Percentiles rank a stretch among this genome's conserved stretches.
Conservation (phyloP, 2,113 vertebrate species). For the Xiphorhynchus elegans region DNA sequence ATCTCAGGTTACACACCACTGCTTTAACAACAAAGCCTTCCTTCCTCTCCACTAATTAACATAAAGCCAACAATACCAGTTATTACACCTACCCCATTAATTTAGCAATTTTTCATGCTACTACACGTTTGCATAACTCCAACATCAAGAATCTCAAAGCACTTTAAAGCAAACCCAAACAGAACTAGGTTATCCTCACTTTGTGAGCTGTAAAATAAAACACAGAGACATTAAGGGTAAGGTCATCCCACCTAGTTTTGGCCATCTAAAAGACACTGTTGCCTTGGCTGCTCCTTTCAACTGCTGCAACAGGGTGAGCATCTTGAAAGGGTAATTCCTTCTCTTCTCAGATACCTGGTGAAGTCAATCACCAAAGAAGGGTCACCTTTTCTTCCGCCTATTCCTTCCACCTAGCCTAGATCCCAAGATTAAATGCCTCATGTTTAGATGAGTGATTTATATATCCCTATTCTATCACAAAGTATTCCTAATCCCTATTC, state of each 20-base stretch:
- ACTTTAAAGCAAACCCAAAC: background rate
- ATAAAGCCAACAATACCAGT: background rate
- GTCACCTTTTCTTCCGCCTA: background rate
- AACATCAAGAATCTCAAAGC: background rate
- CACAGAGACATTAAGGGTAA: background rate
- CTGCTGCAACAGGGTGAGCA: background rate
- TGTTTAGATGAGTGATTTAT: background rate
- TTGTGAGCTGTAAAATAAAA: background rate
- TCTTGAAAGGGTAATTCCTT: background rate
- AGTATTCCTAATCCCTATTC: background rate
- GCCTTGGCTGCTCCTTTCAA: background rate
- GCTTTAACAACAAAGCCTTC: background rate
- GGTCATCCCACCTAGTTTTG: background rate
- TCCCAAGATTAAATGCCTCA: background rate
- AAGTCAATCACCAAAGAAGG: background rate
- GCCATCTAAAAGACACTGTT: background rate
- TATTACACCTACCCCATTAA: slow-evolving; percentile 18
- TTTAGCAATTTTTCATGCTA: background rate
- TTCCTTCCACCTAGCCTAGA: background rate
- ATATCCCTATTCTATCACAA: background rate
- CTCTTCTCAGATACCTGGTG: background rate
- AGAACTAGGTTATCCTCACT: background rate
- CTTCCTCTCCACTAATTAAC: background rate
- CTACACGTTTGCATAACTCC: background rate
- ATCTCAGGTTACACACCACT: background rate